phyloP scores from a whole-genome alignment of 2,888 invertebrate species.

The Oxystoma pomonae region DNA sequence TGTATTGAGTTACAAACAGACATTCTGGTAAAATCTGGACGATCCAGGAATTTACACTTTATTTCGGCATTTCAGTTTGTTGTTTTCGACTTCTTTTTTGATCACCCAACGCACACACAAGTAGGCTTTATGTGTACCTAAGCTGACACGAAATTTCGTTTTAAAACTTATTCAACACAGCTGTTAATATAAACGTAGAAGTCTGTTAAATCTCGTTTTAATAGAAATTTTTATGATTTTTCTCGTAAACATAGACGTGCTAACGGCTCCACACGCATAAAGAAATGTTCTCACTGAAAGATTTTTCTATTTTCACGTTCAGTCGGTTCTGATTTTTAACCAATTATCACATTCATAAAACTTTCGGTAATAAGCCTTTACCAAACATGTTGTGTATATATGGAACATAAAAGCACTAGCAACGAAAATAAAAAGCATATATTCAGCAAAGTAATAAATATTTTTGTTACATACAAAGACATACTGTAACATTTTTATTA shows the following conservation, averaged over 20 bases:
- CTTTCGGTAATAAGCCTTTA: conserved; percentile 9
- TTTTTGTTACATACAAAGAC: too few relatives aligned
- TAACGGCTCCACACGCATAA: not conserved
- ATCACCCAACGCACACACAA: too few relatives aligned
- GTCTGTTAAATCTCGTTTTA: not conserved
- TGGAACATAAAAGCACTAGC: not conserved
- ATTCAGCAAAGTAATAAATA: not conserved
- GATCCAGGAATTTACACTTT: too few relatives aligned
- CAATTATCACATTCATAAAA: conserved; percentile 20
- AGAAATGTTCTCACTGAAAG: not conserved
- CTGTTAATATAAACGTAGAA: not conserved
- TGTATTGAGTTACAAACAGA: too few relatives aligned
- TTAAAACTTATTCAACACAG: not conserved
- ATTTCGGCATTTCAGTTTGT: too few relatives aligned
- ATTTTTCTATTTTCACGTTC: not conserved
- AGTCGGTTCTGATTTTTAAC: conserved; percentile 11
- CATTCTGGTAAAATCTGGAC: too few relatives aligned
- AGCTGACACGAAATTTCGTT: too few relatives aligned
- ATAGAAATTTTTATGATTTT: not conserved
- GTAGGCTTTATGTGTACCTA: too few relatives aligned
- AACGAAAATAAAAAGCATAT: not conserved
- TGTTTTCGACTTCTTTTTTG: too few relatives aligned
- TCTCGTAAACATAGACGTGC: not conserved
- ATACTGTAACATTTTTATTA: too few relatives aligned
- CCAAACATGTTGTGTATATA: not conserved